Evolutionary conservation across 1,140 invertebrate species (phyloP).

Genomic region (Oreohelix idahoensis): DNA sequence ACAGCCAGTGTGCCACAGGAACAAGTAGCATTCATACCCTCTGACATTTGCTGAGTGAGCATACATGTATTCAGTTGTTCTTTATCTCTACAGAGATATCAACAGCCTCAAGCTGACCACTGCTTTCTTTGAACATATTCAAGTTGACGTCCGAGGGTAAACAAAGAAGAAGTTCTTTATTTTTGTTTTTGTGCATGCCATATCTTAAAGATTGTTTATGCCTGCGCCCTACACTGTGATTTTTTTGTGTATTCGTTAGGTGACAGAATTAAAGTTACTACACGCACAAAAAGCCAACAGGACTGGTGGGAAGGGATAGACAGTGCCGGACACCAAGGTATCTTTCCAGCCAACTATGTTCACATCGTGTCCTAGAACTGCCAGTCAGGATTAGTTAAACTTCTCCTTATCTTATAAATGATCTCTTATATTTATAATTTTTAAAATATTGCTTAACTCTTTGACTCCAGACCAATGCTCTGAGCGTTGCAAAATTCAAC

Average conservation of each 20-base stretch:
- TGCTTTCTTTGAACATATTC: too few relatives aligned
- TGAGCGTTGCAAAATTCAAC: too few relatives aligned
- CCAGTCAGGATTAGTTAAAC: neutral
- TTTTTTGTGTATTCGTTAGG: slow-evolving; percentile 48
- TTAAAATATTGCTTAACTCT: neutral
- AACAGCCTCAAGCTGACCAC: too few relatives aligned
- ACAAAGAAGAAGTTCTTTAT: too few relatives aligned
- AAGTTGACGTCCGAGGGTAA: too few relatives aligned
- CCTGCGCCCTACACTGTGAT: neutral
- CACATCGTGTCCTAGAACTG: slow-evolving; percentile 15
- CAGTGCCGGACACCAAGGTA: slow-evolving; percentile 48
- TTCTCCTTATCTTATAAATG: neutral
- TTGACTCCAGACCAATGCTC: neutral
- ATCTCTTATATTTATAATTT: neutral
- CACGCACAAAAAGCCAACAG: slow-evolving; percentile 51
- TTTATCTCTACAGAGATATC: too few relatives aligned
- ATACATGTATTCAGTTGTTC: too few relatives aligned
- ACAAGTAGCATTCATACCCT: too few relatives aligned
- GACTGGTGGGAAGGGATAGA: slow-evolving; percentile 64
- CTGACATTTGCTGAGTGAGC: too few relatives aligned
- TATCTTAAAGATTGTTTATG: too few relatives aligned
- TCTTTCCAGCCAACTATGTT: slow-evolving; percentile 65
- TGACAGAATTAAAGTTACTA: slow-evolving; percentile 55
- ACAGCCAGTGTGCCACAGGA: too few relatives aligned
- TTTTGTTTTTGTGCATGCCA: too few relatives aligned